Base-by-base conservation (phyloP, 2,113 vertebrate genomes). In the Hypanus sabinus region DNA sequence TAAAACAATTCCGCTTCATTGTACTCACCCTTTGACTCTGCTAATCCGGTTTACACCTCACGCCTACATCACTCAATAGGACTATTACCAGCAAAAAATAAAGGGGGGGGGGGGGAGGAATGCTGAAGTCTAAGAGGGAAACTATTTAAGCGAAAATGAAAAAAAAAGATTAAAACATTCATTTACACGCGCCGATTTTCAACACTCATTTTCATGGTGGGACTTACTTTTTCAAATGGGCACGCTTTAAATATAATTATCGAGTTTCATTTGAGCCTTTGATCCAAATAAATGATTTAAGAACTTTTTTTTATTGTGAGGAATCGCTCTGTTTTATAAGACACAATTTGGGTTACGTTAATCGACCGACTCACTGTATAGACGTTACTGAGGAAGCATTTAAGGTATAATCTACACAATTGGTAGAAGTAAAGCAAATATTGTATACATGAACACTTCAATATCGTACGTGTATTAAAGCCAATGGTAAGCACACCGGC, bases 41-140 rank as follows among this genome's bases (percentile, higher is more conserved):
- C 96, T 97, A 97, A 97, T 97, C 96, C 96, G 95, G 97, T 97
- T 97, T 97, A 97, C 96, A 97, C 97, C 97, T 97, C 96, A 97
- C 96, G 96, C 96, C 96, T 97, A 96, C 97, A 96, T 93, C 95
- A 96, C 96, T 97, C 97, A 97, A 96, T 96, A 96, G 97, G 96
- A 96, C 97, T 97, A 97, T 97, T 96, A 93, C 91, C 68, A 73
- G 91, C 91, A 93, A 93, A 93, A 93, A 55, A 73, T 38, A 83
- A 36, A 83, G 38, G 18, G 27, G 6, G 65, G 68, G 68, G 68
- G 90, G n/a, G 88, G 88, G 30, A 27, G 62, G 85, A 65, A 33
- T 33, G 65, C 46, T 46, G 46, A 46, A 46, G 46, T 46, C 46
- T 46, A 46, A 46, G 65, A 2, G 62, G 85, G 12, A 91, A 93